Base-by-base conservation (phyloP, 2,113 vertebrate genomes). In the Nothobranchius kuhntae region DNA sequence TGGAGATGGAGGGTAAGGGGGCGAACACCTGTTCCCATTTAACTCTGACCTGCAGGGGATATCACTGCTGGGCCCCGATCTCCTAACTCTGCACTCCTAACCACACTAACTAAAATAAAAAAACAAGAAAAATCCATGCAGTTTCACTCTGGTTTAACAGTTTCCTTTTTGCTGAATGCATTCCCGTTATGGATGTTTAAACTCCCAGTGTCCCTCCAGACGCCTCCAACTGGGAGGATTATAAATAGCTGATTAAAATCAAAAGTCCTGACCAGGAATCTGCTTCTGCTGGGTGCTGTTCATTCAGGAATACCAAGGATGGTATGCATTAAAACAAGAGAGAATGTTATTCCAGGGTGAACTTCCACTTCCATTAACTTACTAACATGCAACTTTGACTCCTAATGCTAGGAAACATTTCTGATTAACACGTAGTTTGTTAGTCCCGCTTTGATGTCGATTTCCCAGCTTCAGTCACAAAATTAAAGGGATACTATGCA, bases 1-100 rank as follows among this genome's bases (percentile, higher is more conserved):
- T 94, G 92, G 94, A 93, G 91, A 94, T 93, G 86, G 93, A 94
- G 94, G 94, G 94, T 95, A 95, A 95, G 94, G 93, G 89, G 92
- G 81, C 83, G 90, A 85, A 83, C 78, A 66, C 84, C 52, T 77
- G 42, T 90, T 83, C 77, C 76, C 70, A 46, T 66, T 80, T 60
- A 87, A 83, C 73, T 81, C 73, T 65, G 76, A 82, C 80, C 89
- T 91, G 74, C 83, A 65, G 75, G 85, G 90, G 87, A 87, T 91
- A 82, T 81, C 89, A 81, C 88, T 90, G 90, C 81, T 81, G 91
- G 91, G 86, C 84, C 90, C 88, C 75, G 38, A 73, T 69, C 72
- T 78, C 80, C 87, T 88, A 78, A 65, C 68, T 72, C 63, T 61
- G 44, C 68, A 66, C 72, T 57, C 52, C 81, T 89, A 85, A 87